Base-by-base conservation (phyloP, 2,113 vertebrate genomes). In the Calidris pugnax region DNA sequence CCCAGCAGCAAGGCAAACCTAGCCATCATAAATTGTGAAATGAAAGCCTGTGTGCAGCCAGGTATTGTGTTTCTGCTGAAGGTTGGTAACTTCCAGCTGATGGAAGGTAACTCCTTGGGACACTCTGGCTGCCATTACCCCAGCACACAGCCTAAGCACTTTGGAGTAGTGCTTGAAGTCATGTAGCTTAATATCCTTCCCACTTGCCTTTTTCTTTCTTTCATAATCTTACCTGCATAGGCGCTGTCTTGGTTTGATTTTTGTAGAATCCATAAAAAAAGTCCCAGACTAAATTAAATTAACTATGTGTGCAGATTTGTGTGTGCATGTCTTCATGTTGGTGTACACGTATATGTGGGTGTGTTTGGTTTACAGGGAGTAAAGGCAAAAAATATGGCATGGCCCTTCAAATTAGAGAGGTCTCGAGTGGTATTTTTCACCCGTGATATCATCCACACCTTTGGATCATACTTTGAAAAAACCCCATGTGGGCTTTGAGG, bases 401-500 rank as follows among this genome's bases (percentile, higher is more conserved):
- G 11, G 16, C 27, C 19, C 45, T 69, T 83, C 77, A 10, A 84
- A 59, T 64, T 5, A 17, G 35, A 60, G 15, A 78, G n/a, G 12
- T 81, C 19, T 63, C 32, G 60, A 51, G 56, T 4, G 1, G 12
- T 57, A 18, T 18, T 73, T 59, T 48, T 21, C 11, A 37, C 9
- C 4, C 8, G 11, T 37, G 18, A 51, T 10, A 47, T 50, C 33
- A 51, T 50, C 33, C 21, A 39, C 2, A 28, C 4, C 20, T 76
- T 68, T 90, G 43, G 17, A 47, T 76, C 12, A 84, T 9, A 9
- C 28, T 79, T 85, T 82, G 17, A 85, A 85, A 41, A 82, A 82
- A 21, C 0, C 5, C 0, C 0, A 0, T 50, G 41, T 9, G 27
- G 20, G 71, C 12, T 12, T 77, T 28, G 21, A 55, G 7, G 13